Evolutionary conservation across 2,888 invertebrate genomes (phyloP).

Genomic region (Drosophila mercatorum): DNA sequence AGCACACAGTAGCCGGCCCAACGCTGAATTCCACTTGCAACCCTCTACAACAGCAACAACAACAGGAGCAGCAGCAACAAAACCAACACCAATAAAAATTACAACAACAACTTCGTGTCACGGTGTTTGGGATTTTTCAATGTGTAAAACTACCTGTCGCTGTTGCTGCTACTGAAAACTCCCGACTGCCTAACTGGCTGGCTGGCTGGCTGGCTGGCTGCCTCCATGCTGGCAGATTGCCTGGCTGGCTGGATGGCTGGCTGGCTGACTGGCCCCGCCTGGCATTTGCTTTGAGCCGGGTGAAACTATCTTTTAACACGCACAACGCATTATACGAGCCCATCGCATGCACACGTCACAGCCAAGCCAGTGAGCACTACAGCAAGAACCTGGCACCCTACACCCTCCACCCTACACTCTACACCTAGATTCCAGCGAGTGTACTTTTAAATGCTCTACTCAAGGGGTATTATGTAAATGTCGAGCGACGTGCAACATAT

Average conservation of each 20-base stretch:
- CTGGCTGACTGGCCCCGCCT: slow-evolving; percentile 40
- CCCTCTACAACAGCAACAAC: slow-evolving; percentile 8
- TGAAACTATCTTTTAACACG: slow-evolving; percentile 81
- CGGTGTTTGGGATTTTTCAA: slow-evolving; percentile 79
- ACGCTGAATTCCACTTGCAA: slow-evolving; percentile 41
- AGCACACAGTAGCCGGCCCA: slow-evolving; percentile 43
- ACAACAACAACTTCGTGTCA: slow-evolving; percentile 56
- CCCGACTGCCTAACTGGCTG: slow-evolving; percentile 21
- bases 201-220: slow-evolving; percentile 27
- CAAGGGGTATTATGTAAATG: slow-evolving; percentile 3
- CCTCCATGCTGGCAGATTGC: slow-evolving; percentile 22
- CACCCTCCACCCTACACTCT: background rate
- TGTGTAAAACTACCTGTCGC: slow-evolving; percentile 80
- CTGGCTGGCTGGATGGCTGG: slow-evolving; percentile 21
- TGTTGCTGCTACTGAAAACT: slow-evolving; percentile 66
- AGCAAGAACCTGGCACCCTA: slow-evolving; percentile 22
- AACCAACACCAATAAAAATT: slow-evolving; percentile 29
- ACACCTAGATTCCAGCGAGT: slow-evolving; percentile 19
- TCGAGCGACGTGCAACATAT: slow-evolving; percentile 7
- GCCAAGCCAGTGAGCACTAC: slow-evolving; percentile 19
- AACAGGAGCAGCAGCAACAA: slow-evolving; percentile 21
- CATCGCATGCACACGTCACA: slow-evolving; percentile 75
- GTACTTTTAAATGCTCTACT: slow-evolving; percentile 23
- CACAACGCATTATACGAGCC: slow-evolving; percentile 79
- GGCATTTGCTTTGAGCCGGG: slow-evolving; percentile 69